phyloP scores from a whole-genome alignment of 2,797 vertebrate species.

The Darevskia mixta region DNA sequence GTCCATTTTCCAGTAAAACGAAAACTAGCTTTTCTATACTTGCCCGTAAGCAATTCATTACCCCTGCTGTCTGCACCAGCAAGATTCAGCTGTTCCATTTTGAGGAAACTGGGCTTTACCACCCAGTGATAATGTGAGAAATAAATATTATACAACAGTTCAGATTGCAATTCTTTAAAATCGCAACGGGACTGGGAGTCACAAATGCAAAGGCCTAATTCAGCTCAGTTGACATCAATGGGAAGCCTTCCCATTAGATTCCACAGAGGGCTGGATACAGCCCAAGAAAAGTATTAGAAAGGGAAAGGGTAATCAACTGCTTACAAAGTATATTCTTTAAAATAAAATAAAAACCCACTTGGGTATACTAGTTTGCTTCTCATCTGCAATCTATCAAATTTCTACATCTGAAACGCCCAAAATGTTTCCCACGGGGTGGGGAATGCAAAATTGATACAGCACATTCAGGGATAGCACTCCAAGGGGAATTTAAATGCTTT shows the following conservation, averaged over 20 bases:
- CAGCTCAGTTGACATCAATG: background rate
- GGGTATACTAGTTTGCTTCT: background rate
- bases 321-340: background rate
- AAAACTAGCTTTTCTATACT: background rate
- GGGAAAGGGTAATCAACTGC: background rate
- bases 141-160: background rate
- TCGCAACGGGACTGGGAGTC: background rate
- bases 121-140: fast-evolving
- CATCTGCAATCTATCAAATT: background rate
- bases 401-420: background rate
- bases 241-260: background rate
- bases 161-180: background rate
- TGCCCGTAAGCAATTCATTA: background rate
- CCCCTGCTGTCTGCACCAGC: no score
- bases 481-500: background rate
- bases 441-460: background rate
- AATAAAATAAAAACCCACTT: background rate
- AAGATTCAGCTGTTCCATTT: fast-evolving
- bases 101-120: fast-evolving
- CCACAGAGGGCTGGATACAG: background rate
- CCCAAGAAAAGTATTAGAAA: conserved; percentile 3
- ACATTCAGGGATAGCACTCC: background rate
- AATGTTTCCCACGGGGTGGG: background rate
- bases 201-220: background rate
- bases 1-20: background rate